These are phyloP conservation scores for Sorex araneus DNA, from an alignment of 2,113 vertebrate species.

Conservation along the genomic window DNA sequence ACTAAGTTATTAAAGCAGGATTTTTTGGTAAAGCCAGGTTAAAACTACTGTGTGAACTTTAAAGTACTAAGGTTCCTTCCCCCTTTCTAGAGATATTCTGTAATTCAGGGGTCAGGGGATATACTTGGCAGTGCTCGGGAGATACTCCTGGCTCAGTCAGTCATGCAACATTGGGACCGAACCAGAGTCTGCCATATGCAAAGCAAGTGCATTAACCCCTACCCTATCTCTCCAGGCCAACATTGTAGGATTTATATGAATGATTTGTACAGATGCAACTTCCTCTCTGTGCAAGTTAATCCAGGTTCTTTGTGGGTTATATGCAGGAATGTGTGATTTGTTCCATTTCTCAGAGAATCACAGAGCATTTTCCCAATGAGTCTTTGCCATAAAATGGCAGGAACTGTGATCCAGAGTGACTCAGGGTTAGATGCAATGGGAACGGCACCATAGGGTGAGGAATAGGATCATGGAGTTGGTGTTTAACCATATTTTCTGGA, in stretches of 20 bases:
- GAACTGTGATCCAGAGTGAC: neutral
- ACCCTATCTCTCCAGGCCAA: too few species aligned
- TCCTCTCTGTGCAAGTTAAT: neutral
- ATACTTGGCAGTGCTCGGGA: too few species aligned
- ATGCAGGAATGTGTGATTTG: neutral
- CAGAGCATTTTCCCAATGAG: neutral
- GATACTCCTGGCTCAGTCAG: too few species aligned
- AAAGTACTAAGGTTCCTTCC: neutral
- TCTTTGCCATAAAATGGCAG: neutral
- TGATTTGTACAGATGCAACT: neutral
- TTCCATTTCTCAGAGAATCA: slow-evolving; percentile 4
- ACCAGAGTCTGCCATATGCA: too few species aligned
- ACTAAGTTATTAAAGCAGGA: neutral
- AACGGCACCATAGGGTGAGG: neutral
- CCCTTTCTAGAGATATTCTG: neutral
- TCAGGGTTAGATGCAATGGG: neutral
- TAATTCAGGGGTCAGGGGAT: neutral
- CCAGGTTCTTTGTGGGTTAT: neutral
- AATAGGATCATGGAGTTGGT: neutral
- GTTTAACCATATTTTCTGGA: slow-evolving; percentile 10
- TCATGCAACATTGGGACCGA: too few species aligned
- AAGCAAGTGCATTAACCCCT: too few species aligned
- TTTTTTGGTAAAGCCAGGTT: neutral
- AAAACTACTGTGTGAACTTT: neutral
- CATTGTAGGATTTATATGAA: neutral